phyloP scores from a whole-genome alignment of 2,888 invertebrate genomes.

The Lamellibrachia columna region DNA sequence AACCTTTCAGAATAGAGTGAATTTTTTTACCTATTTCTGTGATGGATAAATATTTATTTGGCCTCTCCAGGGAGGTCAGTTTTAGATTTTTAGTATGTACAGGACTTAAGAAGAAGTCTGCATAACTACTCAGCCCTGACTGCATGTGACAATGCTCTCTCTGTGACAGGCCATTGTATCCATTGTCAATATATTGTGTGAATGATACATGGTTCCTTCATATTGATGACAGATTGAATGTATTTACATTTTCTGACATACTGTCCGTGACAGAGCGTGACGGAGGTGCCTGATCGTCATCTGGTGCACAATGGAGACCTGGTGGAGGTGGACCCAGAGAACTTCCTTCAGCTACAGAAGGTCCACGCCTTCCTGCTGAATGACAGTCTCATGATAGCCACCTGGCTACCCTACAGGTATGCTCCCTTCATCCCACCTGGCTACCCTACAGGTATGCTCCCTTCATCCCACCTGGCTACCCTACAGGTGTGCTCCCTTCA shows the following conservation, averaged over 20 bases:
- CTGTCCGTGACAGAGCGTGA: conserved; percentile 68
- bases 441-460: neutral
- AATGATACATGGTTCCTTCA: too few relatives aligned
- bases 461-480: neutral
- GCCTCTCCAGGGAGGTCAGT: too few relatives aligned
- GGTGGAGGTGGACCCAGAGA: conserved; percentile 87
- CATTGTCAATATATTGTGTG: too few relatives aligned
- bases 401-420: conserved; percentile 63
- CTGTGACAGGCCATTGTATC: too few relatives aligned
- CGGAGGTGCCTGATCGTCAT: conserved; percentile 79
- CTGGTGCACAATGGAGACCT: conserved; percentile 92
- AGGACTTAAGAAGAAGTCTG: too few relatives aligned
- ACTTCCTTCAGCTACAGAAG: conserved; percentile 78
- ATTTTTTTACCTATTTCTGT: too few relatives aligned
- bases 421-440: neutral
- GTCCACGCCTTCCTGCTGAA: conserved; percentile 92
- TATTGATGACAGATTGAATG: neutral
- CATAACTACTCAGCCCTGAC: too few relatives aligned
- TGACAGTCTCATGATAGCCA: conserved; percentile 90
- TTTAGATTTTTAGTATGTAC: too few relatives aligned
- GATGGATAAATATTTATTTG: too few relatives aligned
- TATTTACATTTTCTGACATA: neutral
- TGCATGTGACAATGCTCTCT: too few relatives aligned
- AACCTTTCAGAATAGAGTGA: too few relatives aligned
- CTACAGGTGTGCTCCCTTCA: neutral